A percentile compares a stretch with the other conserved stretches of the same genome.
These are phyloP conservation scores for Trichonephila inaurata DNA, from an alignment of 1,140 invertebrate genomes.

Conservation along the genomic window DNA sequence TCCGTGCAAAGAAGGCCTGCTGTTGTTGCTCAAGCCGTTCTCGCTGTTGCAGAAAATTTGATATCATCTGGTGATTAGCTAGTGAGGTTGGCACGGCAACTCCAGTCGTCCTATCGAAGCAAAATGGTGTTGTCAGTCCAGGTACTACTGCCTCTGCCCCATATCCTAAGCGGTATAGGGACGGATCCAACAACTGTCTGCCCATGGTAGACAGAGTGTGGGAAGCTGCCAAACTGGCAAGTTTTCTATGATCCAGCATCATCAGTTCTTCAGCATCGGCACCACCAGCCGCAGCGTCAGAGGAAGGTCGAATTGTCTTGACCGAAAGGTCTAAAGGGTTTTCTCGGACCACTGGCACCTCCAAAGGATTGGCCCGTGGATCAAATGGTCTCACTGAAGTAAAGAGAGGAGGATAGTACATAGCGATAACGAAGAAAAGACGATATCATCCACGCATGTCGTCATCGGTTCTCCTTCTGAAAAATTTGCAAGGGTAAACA, in stretches of 20 bases:
- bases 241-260: conserved; percentile 75
- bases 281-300: conserved; percentile 87
- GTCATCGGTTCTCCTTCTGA: conserved; percentile 51
- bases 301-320: conserved; percentile 91
- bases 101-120: conserved; percentile 64
- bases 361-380: conserved; percentile 57
- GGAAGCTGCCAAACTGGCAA: conserved; percentile 59
- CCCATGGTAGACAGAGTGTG: conserved; percentile 65
- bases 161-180: conserved; percentile 60
- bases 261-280: conserved; percentile 76
- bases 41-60: conserved; percentile 63
- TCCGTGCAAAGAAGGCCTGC: conserved; percentile 43
- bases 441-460: conserved; percentile 55
- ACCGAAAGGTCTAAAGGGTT: conserved; percentile 90
- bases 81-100: conserved; percentile 67
- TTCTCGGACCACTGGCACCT: conserved; percentile 67
- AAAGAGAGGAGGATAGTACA: conserved; percentile 74
- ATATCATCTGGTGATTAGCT: conserved; percentile 55
- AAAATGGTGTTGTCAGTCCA: conserved; percentile 59
- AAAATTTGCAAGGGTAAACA: background rate
- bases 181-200: conserved; percentile 59
- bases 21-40: conserved; percentile 47
- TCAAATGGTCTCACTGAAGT: conserved; percentile 65
- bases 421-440: conserved; percentile 17
- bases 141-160: conserved; percentile 48